Conservation (phyloP, 2,888 invertebrate species). For the Xanthorhoe spadicearia region DNA sequence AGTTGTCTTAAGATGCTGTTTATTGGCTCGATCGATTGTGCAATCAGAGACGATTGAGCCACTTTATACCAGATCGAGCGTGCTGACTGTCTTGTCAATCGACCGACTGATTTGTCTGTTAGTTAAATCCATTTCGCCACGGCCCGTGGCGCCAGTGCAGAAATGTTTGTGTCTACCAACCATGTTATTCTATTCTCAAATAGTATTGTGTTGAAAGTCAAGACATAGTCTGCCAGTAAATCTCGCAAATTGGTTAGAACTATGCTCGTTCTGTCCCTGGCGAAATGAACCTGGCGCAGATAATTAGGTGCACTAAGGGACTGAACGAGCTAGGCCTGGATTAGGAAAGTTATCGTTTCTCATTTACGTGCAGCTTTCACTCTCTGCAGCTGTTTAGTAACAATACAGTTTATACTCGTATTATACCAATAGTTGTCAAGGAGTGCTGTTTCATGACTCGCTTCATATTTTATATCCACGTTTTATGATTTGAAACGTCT, state of each 20-base stretch:
- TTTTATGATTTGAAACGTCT: constrained; percentile 31
- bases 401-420: constrained; percentile 14
- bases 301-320: constrained; percentile 39
- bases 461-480: constrained; percentile 22
- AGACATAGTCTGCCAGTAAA: constrained; percentile 41
- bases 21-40: constrained; percentile 56
- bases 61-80: constrained; percentile 38
- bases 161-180: constrained; percentile 44
- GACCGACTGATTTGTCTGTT: constrained; percentile 48
- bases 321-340: constrained; percentile 21
- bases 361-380: constrained; percentile 32
- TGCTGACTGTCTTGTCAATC: constrained; percentile 47
- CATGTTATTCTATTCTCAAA: constrained; percentile 44
- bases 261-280: constrained; percentile 28
- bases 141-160: constrained; percentile 42
- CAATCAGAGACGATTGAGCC: constrained; percentile 49
- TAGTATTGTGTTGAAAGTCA: constrained; percentile 42
- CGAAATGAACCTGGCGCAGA: constrained; percentile 30
- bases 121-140: constrained; percentile 52
- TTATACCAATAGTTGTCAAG: constrained; percentile 6
- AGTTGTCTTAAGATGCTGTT: constrained; percentile 54
- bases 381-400: constrained; percentile 24
- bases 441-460: constrained; percentile 5
- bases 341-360: constrained; percentile 26
- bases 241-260: constrained; percentile 41